These are phyloP conservation scores for Drosophila malerkotliana DNA, from an alignment of 1,140 invertebrate genomes.

Conservation along the genomic window DNA sequence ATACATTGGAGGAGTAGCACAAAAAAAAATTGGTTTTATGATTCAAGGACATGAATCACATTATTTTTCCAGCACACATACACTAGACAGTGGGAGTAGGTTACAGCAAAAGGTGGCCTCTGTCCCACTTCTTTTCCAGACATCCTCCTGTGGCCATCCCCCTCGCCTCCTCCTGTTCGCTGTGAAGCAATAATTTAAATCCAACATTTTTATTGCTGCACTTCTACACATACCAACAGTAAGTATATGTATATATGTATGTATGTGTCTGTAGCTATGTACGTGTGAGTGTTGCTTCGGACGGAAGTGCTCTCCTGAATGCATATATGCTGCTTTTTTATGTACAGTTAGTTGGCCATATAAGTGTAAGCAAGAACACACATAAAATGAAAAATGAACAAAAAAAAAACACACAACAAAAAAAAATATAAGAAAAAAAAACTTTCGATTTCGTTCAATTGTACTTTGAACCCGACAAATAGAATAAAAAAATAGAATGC, in stretches of 20 bases:
- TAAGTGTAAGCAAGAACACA: slow-evolving; percentile 35
- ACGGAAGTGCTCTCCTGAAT: slow-evolving; percentile 8
- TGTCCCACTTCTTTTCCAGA: slow-evolving; percentile 40
- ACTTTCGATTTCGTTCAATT: slow-evolving; percentile 80
- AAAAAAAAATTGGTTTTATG: slow-evolving; percentile 80
- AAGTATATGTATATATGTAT: slow-evolving; percentile 31
- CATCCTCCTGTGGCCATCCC: slow-evolving; percentile 58
- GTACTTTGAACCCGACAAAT: slow-evolving; percentile 74
- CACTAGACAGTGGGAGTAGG: slow-evolving; percentile 61
- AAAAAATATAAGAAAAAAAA: slow-evolving; percentile 46
- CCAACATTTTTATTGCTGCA: slow-evolving; percentile 81
- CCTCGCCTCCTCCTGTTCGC: slow-evolving; percentile 55
- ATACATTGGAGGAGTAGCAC: slow-evolving; percentile 61
- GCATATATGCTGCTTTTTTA: slow-evolving; percentile 40
- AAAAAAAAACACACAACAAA: slow-evolving; percentile 20
- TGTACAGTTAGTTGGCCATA: slow-evolving; percentile 47
- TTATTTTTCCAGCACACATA: slow-evolving; percentile 77
- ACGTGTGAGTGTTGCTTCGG: background rate
- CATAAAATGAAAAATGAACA: slow-evolving; percentile 24
- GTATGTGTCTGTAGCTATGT: background rate
- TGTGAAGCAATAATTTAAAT: slow-evolving; percentile 80
- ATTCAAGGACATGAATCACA: slow-evolving; percentile 82
- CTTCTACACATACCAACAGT: slow-evolving; percentile 53
- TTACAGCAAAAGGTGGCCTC: slow-evolving; percentile 49
- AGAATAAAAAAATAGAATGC: slow-evolving; percentile 60